These are phyloP conservation scores for Rhagonycha lutea DNA, from an alignment of 2,888 invertebrate genomes.

Conservation along the genomic window DNA sequence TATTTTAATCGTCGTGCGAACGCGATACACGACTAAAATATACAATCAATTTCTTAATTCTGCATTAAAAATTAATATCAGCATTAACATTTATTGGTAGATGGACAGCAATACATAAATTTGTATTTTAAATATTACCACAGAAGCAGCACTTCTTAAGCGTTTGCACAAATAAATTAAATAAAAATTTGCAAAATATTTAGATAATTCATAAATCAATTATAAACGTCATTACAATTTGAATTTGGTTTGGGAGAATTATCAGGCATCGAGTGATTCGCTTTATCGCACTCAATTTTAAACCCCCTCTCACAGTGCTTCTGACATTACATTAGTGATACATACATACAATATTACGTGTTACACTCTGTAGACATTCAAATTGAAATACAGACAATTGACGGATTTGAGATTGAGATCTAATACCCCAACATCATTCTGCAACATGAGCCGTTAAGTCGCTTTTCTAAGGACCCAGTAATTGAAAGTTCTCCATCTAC, in stretches of 20 bases:
- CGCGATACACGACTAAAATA: background rate
- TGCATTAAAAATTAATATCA: background rate
- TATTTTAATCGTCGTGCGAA: background rate
- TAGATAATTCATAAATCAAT: background rate
- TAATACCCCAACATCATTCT: slow-evolving; percentile 51
- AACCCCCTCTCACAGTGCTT: slow-evolving; percentile 14
- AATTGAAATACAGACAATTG: slow-evolving; percentile 48
- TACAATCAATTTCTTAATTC: background rate
- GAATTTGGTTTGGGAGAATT: background rate
- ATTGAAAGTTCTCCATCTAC: slow-evolving; percentile 51
- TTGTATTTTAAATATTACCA: background rate
- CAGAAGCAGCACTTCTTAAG: background rate
- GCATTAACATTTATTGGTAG: background rate
- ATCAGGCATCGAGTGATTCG: background rate
- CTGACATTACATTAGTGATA: slow-evolving; percentile 23
- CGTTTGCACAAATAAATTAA: background rate
- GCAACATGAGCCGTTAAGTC: slow-evolving; percentile 52
- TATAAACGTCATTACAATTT: background rate
- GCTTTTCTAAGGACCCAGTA: slow-evolving; percentile 52
- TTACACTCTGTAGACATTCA: slow-evolving; percentile 31
- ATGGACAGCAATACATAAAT: background rate
- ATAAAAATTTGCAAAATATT: background rate
- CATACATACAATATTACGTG: slow-evolving; percentile 5
- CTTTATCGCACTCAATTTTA: slow-evolving; percentile 19
- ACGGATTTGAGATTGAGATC: slow-evolving; percentile 52